Evolutionary conservation across 2,113 vertebrate species (phyloP).

Genomic region (Pelecanus crispus): DNA sequence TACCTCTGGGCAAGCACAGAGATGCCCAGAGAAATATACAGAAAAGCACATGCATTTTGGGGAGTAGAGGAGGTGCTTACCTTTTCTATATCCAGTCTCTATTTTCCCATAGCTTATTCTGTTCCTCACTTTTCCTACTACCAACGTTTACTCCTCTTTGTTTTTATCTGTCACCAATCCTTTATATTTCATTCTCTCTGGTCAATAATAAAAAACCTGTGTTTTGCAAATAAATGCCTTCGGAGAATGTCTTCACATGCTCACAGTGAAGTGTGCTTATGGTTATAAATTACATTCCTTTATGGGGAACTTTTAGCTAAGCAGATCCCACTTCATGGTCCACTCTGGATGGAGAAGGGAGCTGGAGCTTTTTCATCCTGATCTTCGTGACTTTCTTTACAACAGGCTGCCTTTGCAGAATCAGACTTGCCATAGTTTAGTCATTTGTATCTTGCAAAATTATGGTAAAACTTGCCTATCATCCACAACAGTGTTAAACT

Average conservation of each 20-base stretch:
- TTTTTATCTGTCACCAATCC: neutral
- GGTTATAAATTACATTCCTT: neutral
- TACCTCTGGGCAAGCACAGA: neutral
- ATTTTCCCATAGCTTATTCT: neutral
- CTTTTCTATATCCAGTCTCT: neutral
- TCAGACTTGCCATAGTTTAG: neutral
- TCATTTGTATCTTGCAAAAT: neutral
- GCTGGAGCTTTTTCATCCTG: neutral
- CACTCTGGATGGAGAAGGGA: neutral
- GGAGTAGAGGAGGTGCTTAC: neutral
- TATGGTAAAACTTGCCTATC: neutral
- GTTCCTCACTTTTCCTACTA: neutral
- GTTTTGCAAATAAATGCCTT: neutral
- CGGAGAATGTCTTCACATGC: neutral
- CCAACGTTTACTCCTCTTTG: neutral
- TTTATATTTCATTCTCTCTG: neutral
- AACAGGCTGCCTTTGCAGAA: neutral
- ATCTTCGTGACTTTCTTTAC: neutral
- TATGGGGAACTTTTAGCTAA: neutral
- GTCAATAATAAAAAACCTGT: neutral
- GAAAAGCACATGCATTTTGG: accelerated
- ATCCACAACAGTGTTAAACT: neutral
- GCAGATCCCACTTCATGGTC: neutral
- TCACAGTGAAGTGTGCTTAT: neutral
- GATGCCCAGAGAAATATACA: neutral